A percentile compares a stretch with the other conserved stretches of the same genome.
These are phyloP conservation scores for Corbicula japonica DNA, from an alignment of 2,888 invertebrate genomes.

Conservation along the genomic window DNA sequence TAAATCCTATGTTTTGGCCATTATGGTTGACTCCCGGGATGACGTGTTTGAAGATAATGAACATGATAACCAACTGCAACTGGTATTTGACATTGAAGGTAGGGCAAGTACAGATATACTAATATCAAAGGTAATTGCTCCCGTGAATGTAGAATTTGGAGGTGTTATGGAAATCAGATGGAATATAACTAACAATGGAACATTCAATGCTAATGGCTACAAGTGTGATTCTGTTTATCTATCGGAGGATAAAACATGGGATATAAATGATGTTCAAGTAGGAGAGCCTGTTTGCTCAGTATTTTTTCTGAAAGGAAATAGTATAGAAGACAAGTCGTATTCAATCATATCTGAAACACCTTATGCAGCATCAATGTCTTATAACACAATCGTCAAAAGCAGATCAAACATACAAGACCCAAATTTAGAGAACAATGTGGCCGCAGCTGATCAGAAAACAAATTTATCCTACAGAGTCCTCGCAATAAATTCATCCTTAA, in stretches of 20 bases:
- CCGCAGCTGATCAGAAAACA: slow-evolving; percentile 3
- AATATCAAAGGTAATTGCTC: slow-evolving; percentile 22
- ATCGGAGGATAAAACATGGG: slow-evolving; percentile 33
- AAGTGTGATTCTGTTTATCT: slow-evolving; percentile 46
- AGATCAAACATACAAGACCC: slow-evolving; percentile 40
- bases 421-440: slow-evolving; percentile 39
- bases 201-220: slow-evolving; percentile 25
- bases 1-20: slow-evolving; percentile 28
- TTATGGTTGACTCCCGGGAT: slow-evolving; percentile 33
- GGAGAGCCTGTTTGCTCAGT: slow-evolving; percentile 26
- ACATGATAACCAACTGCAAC: slow-evolving; percentile 22
- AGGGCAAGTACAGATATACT: slow-evolving; percentile 35
- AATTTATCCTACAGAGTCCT: neutral
- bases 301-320: slow-evolving; percentile 9
- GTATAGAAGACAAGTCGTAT: neutral
- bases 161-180: slow-evolving; percentile 21
- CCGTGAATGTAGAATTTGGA: slow-evolving; percentile 6
- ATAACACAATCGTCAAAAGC: slow-evolving; percentile 41
- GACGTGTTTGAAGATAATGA: slow-evolving; percentile 39
- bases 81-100: slow-evolving; percentile 1
- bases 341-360: slow-evolving; percentile 1
- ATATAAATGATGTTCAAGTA: slow-evolving; percentile 35
- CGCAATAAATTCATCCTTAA: neutral
- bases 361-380: slow-evolving; percentile 1
- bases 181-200: slow-evolving; percentile 41